Base-by-base conservation (phyloP, 2,113 vertebrate genomes). In the Oxyura jamaicensis region DNA sequence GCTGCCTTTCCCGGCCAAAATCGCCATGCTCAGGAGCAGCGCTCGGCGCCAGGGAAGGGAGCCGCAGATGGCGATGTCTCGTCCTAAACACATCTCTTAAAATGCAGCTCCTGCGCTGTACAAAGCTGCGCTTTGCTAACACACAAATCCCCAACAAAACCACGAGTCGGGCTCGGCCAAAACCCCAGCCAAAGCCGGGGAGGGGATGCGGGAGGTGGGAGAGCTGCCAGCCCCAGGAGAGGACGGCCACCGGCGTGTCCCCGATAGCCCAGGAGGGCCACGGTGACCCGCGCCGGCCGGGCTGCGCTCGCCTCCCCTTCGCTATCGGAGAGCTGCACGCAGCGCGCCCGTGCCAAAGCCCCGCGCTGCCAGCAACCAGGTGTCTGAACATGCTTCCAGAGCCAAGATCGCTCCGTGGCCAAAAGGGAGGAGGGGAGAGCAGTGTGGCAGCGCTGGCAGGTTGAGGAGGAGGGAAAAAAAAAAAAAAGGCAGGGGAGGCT, bases 311-410 rank as follows among this genome's bases (percentile, higher is more conserved):
- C 48, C 74, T 33, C 55, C 31, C 39, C 26, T 67, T 91, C 91
- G 77, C 69, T 95, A 28, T 94, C 90, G 3, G 22, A 55, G 87
- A 67, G 73, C 83, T 62, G 42, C 96, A 90, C 1, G 7, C 93
- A 16, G 68, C 83, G 68, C 21, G 60, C 48, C 6, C 2, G 90
- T 86, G 92, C 84, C 90, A 92, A 31, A 26, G 26, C 82, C 55
- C 65, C 7, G 4, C 2, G 41, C 75, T 96, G 96, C 82, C 91
- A 96, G 48, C 96, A 96, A 74, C 96, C 90, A 91, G 83, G 88
- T 93, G 92, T 82, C 91, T 60, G 93, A 88, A 97, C 91, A 80
- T 91, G 50, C 35, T 91, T 83, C 87, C 76, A 63, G 87, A 80
- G 94, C 83, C 83, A 94, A 83, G 46, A 58, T 56, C 60, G 67